Evolutionary conservation across 2,888 invertebrate species (phyloP), one percentile per base, ranked within the genome.

Genomic region (Orthosia cruda): DNA sequence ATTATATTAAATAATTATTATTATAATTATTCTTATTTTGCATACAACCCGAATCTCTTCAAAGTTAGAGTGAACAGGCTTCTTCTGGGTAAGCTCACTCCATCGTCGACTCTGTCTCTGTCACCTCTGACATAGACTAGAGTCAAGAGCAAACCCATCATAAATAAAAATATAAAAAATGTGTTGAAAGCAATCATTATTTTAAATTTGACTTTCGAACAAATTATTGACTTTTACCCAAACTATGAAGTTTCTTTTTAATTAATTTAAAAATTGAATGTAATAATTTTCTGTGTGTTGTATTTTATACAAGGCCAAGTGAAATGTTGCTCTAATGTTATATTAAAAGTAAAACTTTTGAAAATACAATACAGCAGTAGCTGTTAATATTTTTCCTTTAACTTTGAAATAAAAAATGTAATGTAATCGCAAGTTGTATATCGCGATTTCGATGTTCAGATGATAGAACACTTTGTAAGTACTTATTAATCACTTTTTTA

Each of bases 391-490:
- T 82, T 84, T 78, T 20, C 64, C 0, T 12, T 40, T 84, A 84
- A 87, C 82, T 81, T 77, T 85, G 68, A 96, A 96, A 95, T 94
- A 95, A 96, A 91, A 94, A 96, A 96, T 96, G 96, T 96, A 96
- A 96, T 96, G 96, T 96, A 96, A 96, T 93, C 94, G 94, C 94
- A 81, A 84, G 91, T 83, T 94, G 87, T 77, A 73, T 67, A 64
- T 81, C 87, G 92, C 94, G 92, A 92, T 87, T 85, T 80, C 70
- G 59, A 80, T 80, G 84, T 87, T 69, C 58, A 62, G 70, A 68
- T 74, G 59, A 70, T n/a, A 62, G 62, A 85, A 77, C 71, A 71
- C 9, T 72, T 59, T 50, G 52, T 76, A 74, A 77, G 69, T 83
- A 81, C 79, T 74, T 69, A 73, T 47, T 45, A 47, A 71, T 71